Conservation (phyloP, 2,888 invertebrate species). For the Leucophenga maculata region DNA sequence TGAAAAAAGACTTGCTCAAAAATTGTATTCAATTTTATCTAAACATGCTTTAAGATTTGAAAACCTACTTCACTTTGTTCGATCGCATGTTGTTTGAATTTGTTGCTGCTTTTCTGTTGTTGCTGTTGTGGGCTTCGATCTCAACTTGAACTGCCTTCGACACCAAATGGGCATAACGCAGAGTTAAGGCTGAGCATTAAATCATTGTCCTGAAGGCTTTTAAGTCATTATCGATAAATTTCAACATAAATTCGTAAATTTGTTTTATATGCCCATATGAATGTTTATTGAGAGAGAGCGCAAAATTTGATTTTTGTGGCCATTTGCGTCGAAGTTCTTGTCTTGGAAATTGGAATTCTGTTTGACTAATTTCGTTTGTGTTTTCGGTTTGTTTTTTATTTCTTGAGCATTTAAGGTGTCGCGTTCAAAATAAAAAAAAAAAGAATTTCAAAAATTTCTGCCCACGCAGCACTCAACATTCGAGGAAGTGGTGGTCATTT, state of each 20-base stretch:
- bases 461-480: background rate
- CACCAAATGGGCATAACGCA: conserved; percentile 31
- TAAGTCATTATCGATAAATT: conserved; percentile 73
- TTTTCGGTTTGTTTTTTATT: background rate
- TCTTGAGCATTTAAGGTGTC: conserved; percentile 16
- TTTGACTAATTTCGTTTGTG: conserved; percentile 54
- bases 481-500: background rate
- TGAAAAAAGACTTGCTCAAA: background rate
- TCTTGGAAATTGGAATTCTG: conserved; percentile 45
- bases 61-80: conserved; percentile 54
- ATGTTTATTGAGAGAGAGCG: background rate
- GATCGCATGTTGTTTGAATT: conserved; percentile 33
- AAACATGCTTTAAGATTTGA: conserved; percentile 61
- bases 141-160: conserved; percentile 41
- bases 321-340: background rate
- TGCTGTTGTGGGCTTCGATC: conserved; percentile 21
- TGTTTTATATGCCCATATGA: conserved; percentile 55
- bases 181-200: conserved; percentile 60
- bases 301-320: background rate
- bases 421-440: background rate
- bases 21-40: conserved; percentile 55
- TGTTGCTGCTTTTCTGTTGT: conserved; percentile 33
- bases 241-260: conserved; percentile 71
- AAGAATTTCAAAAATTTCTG: conserved; percentile 4
- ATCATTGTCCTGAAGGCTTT: conserved; percentile 72